Base-by-base conservation (phyloP, 2,113 vertebrate species). In the Perccottus glenii region DNA sequence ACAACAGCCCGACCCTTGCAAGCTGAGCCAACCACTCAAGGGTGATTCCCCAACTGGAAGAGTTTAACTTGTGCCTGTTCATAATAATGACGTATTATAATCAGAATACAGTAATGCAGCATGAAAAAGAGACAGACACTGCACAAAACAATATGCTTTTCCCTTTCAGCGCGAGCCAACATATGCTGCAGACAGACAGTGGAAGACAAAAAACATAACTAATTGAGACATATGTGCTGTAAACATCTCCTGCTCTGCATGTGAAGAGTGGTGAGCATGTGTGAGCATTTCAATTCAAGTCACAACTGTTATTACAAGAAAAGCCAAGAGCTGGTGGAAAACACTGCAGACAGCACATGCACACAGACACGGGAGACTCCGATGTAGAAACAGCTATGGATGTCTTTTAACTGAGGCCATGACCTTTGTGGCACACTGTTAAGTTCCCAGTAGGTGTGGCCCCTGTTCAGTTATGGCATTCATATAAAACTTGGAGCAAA, bases 181-280 rank as follows among this genome's bases (percentile, higher is more conserved):
- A 76, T 48, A 51, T 12, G 35, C 46, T 58, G 52, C 75, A 68
- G 43, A 49, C 36, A 27, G 38, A 71, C n/a, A 61, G 27, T 59
- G 27, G 71, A 6, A 9, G 66, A 36, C 57, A 38, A 15, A 52
- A 27, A 33, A 40, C 8, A 40, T 40, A 40, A 40, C 5, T 40
- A 36, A 52, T 49, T 51, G 61, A 40, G 58, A 33, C 19, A 3
- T 48, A 62, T 73, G 75, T 69, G 52, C 73, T 85, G 65, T 70
- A 81, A 73, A 85, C 65, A 80, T 72, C 77, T 69, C 69, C 49
- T 68, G 60, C 53, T 70, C 47, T 40, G 70, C 46, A 69, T 85
- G 88, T 78, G 85, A 91, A 88, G 89, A 86, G 84, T 87, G 78
- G 78, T 80, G 80, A 71, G 80, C 80, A 84, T 82, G 83, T 90